These are phyloP conservation scores for Trichopria drosophilae DNA, from an alignment of 2,888 invertebrate species.

Conservation along the genomic window DNA sequence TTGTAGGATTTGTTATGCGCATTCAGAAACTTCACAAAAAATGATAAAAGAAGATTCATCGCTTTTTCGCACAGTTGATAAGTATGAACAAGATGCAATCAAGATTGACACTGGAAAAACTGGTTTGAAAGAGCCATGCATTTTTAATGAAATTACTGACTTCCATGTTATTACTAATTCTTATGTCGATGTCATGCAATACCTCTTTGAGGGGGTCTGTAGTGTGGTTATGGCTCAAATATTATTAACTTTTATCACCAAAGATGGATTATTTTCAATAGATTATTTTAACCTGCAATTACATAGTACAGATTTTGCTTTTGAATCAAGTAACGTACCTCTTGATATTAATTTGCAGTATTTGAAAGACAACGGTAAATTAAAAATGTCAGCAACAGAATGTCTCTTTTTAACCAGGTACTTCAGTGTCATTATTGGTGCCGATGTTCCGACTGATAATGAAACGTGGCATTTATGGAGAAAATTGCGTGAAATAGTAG, in stretches of 20 bases:
- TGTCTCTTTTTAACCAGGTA: conserved; percentile 14
- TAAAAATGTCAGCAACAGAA: conserved; percentile 16
- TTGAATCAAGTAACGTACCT: conserved; percentile 19
- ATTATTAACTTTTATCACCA: conserved; percentile 4
- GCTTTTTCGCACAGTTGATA: conserved; percentile 6
- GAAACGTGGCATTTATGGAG: conserved; percentile 6
- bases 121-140: too few relatives aligned
- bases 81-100: conserved; percentile 8
- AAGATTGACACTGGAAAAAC: conserved; percentile 9
- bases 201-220: conserved; percentile 16
- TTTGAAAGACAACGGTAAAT: conserved; percentile 10
- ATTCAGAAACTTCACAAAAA: too few relatives aligned
- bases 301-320: conserved; percentile 12
- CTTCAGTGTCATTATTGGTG: conserved; percentile 11
- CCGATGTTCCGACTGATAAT: conserved; percentile 6
- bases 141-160: too few relatives aligned
- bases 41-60: too few relatives aligned
- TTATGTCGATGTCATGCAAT: conserved; percentile 14
- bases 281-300: conserved; percentile 7
- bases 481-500: conserved; percentile 5
- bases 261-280: conserved; percentile 11
- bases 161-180: conserved; percentile 14
- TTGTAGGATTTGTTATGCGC: conserved; percentile 17
- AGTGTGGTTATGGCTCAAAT: conserved; percentile 11
- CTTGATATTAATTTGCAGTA: conserved; percentile 12